phyloP scores from a whole-genome alignment of 2,113 vertebrate species.

The Silurus glanis region DNA sequence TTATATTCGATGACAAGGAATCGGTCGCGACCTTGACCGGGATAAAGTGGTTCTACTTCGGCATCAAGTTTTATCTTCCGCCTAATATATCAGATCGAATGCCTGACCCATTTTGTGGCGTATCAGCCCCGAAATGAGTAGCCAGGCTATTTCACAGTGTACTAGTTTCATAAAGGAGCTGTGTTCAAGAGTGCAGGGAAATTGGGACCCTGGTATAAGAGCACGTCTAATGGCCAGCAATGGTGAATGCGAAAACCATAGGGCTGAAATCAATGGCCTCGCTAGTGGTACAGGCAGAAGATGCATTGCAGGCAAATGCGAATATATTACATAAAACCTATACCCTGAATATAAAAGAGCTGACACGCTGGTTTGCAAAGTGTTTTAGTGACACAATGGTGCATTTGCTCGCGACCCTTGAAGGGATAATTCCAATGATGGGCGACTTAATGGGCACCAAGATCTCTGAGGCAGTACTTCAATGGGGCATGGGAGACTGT shows the following conservation, averaged over 20 bases:
- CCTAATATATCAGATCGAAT: not conserved
- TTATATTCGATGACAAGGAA: not conserved
- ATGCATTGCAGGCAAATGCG: not conserved
- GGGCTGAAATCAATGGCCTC: not conserved
- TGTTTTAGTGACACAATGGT: not conserved
- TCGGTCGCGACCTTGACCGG: not conserved
- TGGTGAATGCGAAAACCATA: not conserved
- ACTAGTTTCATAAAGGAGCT: conserved; percentile 8
- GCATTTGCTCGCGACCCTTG: not conserved
- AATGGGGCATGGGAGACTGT: not conserved
- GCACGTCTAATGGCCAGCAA: not conserved
- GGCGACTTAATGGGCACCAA: not conserved
- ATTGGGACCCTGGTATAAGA: not conserved
- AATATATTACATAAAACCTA: conserved; percentile 2
- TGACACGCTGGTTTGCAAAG: not conserved
- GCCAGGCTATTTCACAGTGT: conserved; percentile 10
- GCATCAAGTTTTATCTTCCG: not conserved
- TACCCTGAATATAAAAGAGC: not conserved
- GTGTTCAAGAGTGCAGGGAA: conserved; percentile 2
- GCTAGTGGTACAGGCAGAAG: not conserved
- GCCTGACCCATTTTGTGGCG: not conserved
- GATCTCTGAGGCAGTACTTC: not conserved
- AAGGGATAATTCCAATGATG: not conserved
- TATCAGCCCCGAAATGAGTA: not conserved
- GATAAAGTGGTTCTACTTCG: not conserved